phyloP scores from a whole-genome alignment of 1,140 invertebrate genomes.

The Drosophila bocqueti region DNA sequence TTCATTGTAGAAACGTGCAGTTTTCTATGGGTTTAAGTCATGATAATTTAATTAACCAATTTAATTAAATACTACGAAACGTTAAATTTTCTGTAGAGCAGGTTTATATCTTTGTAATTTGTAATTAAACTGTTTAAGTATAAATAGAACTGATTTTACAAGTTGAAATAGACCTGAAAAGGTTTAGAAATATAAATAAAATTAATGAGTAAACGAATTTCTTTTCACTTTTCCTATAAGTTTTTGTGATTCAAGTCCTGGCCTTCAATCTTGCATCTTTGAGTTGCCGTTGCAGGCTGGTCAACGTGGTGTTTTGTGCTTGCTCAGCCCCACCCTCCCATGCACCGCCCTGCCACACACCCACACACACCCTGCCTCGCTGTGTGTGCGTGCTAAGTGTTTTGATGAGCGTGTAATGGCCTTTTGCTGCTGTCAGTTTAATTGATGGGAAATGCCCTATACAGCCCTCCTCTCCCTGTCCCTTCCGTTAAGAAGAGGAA shows the following conservation, averaged over 20 bases:
- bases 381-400: constrained; percentile 50
- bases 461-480: background rate
- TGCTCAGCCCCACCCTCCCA: background rate
- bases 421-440: constrained; percentile 62
- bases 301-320: background rate
- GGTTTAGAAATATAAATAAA: too few species aligned
- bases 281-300: background rate
- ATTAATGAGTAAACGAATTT: background rate
- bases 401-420: constrained; percentile 75
- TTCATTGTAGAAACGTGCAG: background rate
- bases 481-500: background rate
- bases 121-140: background rate
- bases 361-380: background rate
- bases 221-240: background rate
- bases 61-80: background rate
- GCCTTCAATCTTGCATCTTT: background rate
- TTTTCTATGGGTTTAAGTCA: background rate
- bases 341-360: background rate
- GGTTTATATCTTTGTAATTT: background rate
- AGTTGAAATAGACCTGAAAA: too few species aligned
- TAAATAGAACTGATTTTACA: too few species aligned
- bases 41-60: background rate
- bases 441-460: constrained; percentile 58
- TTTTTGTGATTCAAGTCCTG: background rate
- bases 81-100: background rate